Conservation (phyloP, 2,888 invertebrate genomes). For the Dryobota labecula region DNA sequence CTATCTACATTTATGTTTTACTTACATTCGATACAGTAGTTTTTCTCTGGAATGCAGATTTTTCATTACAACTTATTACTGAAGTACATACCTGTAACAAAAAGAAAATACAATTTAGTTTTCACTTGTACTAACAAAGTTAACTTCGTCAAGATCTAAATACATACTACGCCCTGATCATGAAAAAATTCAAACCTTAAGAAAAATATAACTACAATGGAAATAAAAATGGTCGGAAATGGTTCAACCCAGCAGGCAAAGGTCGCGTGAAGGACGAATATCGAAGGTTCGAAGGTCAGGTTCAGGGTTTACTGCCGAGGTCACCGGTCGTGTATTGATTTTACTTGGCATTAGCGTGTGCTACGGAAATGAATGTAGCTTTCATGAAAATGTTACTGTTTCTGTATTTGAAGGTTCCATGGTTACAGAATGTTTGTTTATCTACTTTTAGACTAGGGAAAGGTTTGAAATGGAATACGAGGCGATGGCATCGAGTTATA, state of each 20-base stretch:
- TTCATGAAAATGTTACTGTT: constrained; percentile 20
- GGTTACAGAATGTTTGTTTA: constrained; percentile 9
- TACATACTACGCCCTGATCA: neutral
- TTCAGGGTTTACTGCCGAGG: constrained; percentile 62
- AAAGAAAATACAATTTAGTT: constrained; percentile 23
- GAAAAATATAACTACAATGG: constrained; percentile 13
- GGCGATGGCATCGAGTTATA: neutral
- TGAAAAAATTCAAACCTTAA: neutral
- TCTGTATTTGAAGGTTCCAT: constrained; percentile 3
- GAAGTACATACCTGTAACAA: constrained; percentile 66
- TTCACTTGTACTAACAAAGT: neutral
- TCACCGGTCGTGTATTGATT: constrained; percentile 57
- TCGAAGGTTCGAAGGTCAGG: constrained; percentile 58
- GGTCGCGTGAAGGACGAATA: constrained; percentile 64
- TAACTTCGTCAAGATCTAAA: neutral
- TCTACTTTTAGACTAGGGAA: neutral
- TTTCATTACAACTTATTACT: neutral
- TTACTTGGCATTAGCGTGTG: constrained; percentile 33
- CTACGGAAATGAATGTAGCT: constrained; percentile 36
- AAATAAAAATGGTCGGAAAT: constrained; percentile 44
- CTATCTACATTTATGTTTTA: too few relatives aligned
- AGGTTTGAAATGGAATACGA: neutral
- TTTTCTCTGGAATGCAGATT: neutral
- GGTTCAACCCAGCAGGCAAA: constrained; percentile 33
- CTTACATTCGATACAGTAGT: neutral